Percentiles rank a stretch among this genome's conserved stretches.
phyloP scores from a whole-genome alignment of 2,113 vertebrate species.

The Strix uralensis region DNA sequence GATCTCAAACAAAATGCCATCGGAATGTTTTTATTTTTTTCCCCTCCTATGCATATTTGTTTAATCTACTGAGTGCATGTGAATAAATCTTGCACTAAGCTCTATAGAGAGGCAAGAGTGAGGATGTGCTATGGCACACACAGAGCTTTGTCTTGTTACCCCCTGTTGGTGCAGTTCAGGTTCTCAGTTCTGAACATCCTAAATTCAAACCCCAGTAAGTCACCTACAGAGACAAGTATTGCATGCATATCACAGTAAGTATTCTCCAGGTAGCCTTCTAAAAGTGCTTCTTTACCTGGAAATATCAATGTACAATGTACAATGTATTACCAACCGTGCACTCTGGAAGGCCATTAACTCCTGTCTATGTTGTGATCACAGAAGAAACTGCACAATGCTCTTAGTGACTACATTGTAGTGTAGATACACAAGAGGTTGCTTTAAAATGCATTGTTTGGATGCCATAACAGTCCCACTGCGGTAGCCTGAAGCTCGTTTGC shows the following conservation, averaged over 20 bases:
- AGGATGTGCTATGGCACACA: background rate
- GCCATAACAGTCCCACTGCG: background rate
- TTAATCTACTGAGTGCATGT: background rate
- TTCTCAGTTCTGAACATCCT: background rate
- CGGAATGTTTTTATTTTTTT: background rate
- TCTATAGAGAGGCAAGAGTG: background rate
- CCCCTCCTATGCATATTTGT: background rate
- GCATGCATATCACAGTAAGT: background rate
- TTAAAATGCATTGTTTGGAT: background rate
- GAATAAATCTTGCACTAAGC: background rate
- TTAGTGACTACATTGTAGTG: accelerated
- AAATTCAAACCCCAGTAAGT: background rate
- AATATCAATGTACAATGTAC: background rate
- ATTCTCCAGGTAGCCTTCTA: background rate
- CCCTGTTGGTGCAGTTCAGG: background rate
- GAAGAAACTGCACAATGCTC: background rate
- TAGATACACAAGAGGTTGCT: background rate
- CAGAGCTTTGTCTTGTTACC: background rate
- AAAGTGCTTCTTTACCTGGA: background rate
- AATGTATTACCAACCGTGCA: background rate
- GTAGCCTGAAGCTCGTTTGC: background rate
- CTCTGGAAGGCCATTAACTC: background rate
- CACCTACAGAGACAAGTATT: background rate
- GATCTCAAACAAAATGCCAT: background rate
- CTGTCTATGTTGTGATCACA: background rate